These are phyloP conservation scores for Empis livida DNA, from an alignment of 2,888 invertebrate genomes.

Conservation along the genomic window DNA sequence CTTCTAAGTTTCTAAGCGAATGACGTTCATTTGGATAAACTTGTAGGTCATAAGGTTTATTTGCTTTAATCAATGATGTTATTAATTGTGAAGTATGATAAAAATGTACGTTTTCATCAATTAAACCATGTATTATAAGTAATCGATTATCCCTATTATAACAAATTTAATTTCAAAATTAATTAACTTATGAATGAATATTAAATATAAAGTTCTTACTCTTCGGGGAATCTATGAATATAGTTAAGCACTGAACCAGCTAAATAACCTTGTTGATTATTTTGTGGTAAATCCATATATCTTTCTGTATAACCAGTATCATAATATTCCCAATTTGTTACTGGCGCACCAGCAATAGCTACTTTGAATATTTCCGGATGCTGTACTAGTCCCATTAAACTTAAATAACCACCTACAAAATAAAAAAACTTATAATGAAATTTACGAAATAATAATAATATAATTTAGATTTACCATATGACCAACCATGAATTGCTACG, in stretches of 20 bases:
- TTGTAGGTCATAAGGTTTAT: slow-evolving; percentile 91
- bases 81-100: slow-evolving; percentile 88
- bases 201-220: slow-evolving; percentile 43
- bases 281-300: slow-evolving; percentile 80
- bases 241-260: slow-evolving; percentile 75
- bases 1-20: slow-evolving; percentile 83
- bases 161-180: too few species aligned
- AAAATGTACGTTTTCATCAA: slow-evolving; percentile 99
- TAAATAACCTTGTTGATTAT: slow-evolving; percentile 65
- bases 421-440: not conserved
- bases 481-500: slow-evolving; percentile 97
- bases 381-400: slow-evolving; percentile 86
- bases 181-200: not conserved
- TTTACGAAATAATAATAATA: not conserved
- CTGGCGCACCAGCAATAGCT: slow-evolving; percentile 94
- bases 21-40: slow-evolving; percentile 96
- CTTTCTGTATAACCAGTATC: slow-evolving; percentile 98
- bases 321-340: slow-evolving; percentile 93
- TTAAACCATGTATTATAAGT: slow-evolving; percentile 90
- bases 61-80: slow-evolving; percentile 77
- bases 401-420: slow-evolving; percentile 70
- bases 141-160: slow-evolving; percentile 66
- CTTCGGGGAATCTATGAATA: slow-evolving; percentile 79
- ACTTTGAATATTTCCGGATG: slow-evolving; percentile 89
- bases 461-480: slow-evolving; percentile 56